Conservation (phyloP, 2,797 vertebrate species). For the Ceryle rudis region DNA sequence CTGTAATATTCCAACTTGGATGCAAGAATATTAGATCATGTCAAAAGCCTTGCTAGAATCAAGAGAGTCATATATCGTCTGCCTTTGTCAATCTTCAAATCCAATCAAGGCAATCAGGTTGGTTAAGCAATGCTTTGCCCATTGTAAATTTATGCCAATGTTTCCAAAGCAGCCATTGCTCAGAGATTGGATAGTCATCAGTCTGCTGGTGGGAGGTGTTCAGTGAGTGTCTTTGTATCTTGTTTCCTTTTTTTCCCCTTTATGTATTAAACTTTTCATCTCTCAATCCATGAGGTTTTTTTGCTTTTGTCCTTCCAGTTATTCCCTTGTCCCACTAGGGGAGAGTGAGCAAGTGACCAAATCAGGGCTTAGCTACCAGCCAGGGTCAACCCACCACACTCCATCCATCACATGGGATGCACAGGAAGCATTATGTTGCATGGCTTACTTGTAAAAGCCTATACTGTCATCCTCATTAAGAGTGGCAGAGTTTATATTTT, state of each 20-base stretch:
- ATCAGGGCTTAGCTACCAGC: background rate
- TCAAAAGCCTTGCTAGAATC: background rate
- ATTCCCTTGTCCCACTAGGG: fast-evolving
- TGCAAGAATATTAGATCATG: background rate
- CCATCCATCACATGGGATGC: background rate
- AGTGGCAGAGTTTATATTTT: background rate
- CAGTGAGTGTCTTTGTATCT: background rate
- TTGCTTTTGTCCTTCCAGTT: background rate
- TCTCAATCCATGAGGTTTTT: background rate
- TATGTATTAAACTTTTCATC: background rate
- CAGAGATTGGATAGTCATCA: background rate
- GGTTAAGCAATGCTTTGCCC: background rate
- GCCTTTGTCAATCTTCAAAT: background rate
- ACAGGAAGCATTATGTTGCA: background rate
- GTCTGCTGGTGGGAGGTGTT: background rate
- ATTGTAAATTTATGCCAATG: background rate
- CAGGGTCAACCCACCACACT: background rate
- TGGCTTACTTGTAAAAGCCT: background rate
- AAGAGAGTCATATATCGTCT: background rate
- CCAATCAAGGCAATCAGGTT: background rate
- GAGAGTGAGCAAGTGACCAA: fast-evolving
- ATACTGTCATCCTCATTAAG: background rate
- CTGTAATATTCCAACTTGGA: background rate
- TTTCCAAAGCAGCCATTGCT: background rate
- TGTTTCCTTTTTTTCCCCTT: background rate